These are phyloP conservation scores for Tachina fera DNA, from an alignment of 2,888 invertebrate species.

Conservation along the genomic window DNA sequence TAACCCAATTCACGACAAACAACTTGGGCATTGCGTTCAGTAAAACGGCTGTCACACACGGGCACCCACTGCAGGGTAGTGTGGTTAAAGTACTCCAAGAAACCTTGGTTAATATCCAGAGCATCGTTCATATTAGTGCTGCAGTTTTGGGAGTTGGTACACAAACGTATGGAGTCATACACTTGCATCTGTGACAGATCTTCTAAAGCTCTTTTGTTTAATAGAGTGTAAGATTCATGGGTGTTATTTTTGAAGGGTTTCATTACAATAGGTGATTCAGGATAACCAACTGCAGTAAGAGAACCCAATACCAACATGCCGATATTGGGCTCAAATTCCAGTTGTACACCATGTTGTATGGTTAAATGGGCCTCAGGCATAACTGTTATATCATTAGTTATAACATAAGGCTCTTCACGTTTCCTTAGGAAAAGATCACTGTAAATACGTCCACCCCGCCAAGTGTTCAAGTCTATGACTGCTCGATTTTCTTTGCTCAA, in stretches of 20 bases:
- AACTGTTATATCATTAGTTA: constrained; percentile 95
- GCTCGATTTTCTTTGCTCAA: constrained; percentile 84
- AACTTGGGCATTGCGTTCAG: constrained; percentile 97
- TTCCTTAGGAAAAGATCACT: constrained; percentile 87
- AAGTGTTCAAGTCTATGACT: constrained; percentile 86
- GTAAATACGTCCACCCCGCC: constrained; percentile 89
- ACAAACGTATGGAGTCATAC: constrained; percentile 89
- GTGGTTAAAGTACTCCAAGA: constrained; percentile 96
- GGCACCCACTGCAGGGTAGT: constrained; percentile 99
- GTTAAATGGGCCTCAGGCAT: constrained; percentile 96
- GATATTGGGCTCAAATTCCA: constrained; percentile 98
- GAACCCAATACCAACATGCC: constrained; percentile 97
- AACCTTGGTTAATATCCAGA: constrained; percentile 89
- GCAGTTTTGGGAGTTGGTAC: constrained; percentile 89
- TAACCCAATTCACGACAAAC: constrained; percentile 96
- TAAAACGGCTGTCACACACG: constrained; percentile 97
- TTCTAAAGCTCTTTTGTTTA: constrained; percentile 83
- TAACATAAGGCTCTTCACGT: constrained; percentile 88
- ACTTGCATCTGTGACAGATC: constrained; percentile 83
- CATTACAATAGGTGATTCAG: constrained; percentile 91
- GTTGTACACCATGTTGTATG: constrained; percentile 93
- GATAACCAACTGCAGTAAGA: constrained; percentile 91
- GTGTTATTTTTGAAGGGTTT: constrained; percentile 84
- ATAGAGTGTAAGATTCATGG: constrained; percentile 75
- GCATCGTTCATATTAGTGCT: constrained; percentile 83